phyloP scores from a whole-genome alignment of 2,113 vertebrate genomes.

The Nansenia antarctica region DNA sequence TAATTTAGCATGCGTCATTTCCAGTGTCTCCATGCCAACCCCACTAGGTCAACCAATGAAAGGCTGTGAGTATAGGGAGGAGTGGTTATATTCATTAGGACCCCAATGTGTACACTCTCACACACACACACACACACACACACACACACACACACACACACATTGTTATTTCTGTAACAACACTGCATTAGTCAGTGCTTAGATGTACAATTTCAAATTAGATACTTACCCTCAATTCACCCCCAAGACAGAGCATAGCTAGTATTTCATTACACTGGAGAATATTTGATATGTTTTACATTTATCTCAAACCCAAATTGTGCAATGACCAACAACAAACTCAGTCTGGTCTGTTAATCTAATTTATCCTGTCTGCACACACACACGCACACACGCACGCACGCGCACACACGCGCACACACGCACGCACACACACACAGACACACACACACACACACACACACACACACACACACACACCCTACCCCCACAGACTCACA shows the following conservation, averaged over 20 bases:
- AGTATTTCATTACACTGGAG: neutral
- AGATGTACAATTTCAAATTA: neutral
- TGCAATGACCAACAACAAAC: neutral
- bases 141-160: slow-evolving; percentile 3
- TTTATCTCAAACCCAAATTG: neutral
- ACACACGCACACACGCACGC: no score
- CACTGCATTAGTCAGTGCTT: neutral
- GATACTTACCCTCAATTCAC: neutral
- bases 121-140: neutral
- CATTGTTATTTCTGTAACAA: neutral
- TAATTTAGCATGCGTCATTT: slow-evolving; percentile 71
- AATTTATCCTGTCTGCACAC: neutral
- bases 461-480: neutral
- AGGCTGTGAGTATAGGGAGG: slow-evolving; percentile 42
- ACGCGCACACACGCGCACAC: no score
- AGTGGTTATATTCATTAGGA: slow-evolving; percentile 44
- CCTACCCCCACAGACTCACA: neutral
- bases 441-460: no score
- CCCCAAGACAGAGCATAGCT: neutral
- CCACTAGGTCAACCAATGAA: slow-evolving; percentile 76
- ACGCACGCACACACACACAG: neutral
- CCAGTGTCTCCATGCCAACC: slow-evolving; percentile 75
- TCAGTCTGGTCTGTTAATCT: neutral
- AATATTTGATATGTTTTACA: neutral
- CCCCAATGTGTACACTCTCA: slow-evolving; percentile 44